phyloP scores from a whole-genome alignment of 2,888 invertebrate species.

The Drosophila anceps region DNA sequence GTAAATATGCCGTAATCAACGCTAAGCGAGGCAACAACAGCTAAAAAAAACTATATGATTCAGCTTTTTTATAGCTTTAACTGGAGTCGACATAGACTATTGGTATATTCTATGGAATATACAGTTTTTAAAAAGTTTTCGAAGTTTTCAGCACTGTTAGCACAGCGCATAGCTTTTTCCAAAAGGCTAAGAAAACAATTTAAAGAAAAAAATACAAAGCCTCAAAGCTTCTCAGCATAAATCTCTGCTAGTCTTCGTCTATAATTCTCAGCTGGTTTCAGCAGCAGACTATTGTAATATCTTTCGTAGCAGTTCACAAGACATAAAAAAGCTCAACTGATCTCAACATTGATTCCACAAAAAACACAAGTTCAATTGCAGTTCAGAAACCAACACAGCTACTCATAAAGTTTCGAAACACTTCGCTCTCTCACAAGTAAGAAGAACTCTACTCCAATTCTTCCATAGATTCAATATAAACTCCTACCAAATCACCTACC shows the following conservation, averaged over 20 bases:
- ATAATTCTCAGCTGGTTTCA: not conserved
- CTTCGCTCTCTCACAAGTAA: not conserved
- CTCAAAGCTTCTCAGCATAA: too few relatives aligned
- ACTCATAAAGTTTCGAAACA: not conserved
- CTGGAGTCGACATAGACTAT: not conserved
- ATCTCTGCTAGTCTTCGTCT: too few relatives aligned
- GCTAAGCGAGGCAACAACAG: not conserved
- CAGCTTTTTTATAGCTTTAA: not conserved
- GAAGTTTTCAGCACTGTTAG: too few relatives aligned
- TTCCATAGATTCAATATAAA: not conserved
- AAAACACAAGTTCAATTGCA: too few relatives aligned
- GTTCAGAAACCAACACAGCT: not conserved
- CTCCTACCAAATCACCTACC: not conserved
- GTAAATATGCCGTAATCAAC: conserved; percentile 18
- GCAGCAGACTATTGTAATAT: not conserved
- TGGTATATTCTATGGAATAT: too few relatives aligned
- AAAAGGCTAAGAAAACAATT: too few relatives aligned
- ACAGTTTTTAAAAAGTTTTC: too few relatives aligned
- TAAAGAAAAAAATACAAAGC: too few relatives aligned
- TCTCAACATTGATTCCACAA: too few relatives aligned
- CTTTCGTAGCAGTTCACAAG: too few relatives aligned
- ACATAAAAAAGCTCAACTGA: not conserved
- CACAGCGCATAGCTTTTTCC: too few relatives aligned
- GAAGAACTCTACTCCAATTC: not conserved
- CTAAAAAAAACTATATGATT: not conserved